Base-by-base conservation (phyloP, 1,140 invertebrate genomes). In the Bombus superbus region DNA sequence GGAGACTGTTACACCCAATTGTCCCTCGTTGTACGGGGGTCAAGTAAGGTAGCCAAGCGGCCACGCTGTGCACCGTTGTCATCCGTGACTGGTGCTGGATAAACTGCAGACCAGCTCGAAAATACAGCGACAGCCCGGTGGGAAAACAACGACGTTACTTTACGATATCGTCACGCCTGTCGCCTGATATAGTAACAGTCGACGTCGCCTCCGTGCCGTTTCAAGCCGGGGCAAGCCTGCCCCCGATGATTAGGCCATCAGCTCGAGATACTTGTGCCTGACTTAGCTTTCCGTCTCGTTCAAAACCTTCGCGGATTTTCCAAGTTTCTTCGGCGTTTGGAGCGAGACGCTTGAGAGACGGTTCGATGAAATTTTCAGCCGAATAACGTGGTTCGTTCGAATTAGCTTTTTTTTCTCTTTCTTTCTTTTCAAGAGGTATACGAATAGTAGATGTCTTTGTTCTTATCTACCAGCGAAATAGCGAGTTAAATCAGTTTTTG, bases 1-100 rank as follows among this genome's bases (percentile, higher is more conserved):
- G 93, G 93, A 94, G 94, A 94, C 94, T 94, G 94, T 95, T 95
- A 95, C 94, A 94, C 93, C 94, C 94, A 95, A 94, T 95, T 95
- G 94, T 95, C 94, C 93, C 94, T 95, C 94, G 93, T 95, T 95
- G 94, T 90, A 92, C 89, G 89, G 94, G 94, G 94, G 94, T 95
- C 94, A 95, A 95, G 93, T 95, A 94, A 95, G 94, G 94, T 95
- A 95, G 92, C 89, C 86, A 89, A 87, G 82, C 88, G 89, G 86
- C 82, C 89, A 93, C 90, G 91, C 81, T 88, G 90, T 87, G 92
- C 90, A 92, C 92, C 92, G 90, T 90, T 81, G 87, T 88, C 80
- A 75, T 77, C 83, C 77, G 83, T 84, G 71, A 59, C 72, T 87
- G 59, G 47, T 68, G 78, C 79, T 73, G 78, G 84, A 85, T 85